phyloP scores from a whole-genome alignment of 2,113 vertebrate genomes.

The Strigops habroptila region DNA sequence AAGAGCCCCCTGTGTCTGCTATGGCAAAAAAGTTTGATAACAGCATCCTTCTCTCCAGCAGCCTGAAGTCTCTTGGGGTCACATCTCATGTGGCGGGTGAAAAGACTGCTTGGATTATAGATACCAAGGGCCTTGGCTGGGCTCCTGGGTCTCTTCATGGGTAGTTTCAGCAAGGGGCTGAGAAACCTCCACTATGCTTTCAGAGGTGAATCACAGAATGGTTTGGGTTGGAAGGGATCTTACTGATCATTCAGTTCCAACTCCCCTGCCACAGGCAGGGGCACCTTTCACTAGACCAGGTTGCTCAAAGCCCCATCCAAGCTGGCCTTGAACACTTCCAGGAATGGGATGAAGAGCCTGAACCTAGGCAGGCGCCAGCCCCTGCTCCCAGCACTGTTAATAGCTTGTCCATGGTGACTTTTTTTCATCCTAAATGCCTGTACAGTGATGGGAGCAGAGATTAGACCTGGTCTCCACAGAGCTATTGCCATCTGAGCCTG shows the following conservation, averaged over 20 bases:
- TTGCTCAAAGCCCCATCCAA: neutral
- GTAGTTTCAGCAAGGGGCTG: neutral
- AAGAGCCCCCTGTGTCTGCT: neutral
- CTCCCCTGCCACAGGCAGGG: neutral
- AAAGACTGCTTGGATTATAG: neutral
- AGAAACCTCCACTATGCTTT: neutral
- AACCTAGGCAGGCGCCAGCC: neutral
- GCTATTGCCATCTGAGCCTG: neutral
- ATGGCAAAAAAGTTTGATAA: conserved; percentile 21
- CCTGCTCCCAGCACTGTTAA: neutral
- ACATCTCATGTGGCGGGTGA: neutral
- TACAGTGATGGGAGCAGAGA: neutral
- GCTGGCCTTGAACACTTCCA: neutral
- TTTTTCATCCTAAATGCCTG: neutral
- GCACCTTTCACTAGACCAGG: neutral
- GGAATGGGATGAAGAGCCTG: neutral
- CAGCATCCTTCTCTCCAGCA: neutral
- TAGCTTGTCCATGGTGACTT: accelerated
- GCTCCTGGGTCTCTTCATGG: neutral
- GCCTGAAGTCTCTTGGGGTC: neutral
- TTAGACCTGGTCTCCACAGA: neutral
- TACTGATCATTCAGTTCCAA: neutral
- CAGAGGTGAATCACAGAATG: neutral
- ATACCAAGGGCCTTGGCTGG: accelerated
- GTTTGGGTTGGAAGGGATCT: neutral